phyloP scores from a whole-genome alignment of 1,140 invertebrate genomes.

The Daktulosphaira vitifoliae region DNA sequence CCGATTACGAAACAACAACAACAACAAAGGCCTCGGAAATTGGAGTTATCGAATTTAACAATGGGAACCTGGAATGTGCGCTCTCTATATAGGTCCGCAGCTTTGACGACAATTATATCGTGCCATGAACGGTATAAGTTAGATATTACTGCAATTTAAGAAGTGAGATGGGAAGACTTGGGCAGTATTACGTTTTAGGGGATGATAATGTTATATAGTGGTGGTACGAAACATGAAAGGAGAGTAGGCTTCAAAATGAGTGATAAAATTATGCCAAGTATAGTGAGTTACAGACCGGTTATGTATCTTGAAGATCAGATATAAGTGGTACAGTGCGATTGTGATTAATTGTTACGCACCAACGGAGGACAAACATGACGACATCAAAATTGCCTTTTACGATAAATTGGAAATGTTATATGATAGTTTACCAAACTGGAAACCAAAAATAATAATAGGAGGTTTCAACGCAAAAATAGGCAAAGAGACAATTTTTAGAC shows the following conservation, averaged over 20 bases:
- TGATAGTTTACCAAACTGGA: constrained; percentile 16
- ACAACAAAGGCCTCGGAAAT: neutral
- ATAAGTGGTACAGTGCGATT: neutral
- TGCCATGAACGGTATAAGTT: too few species aligned
- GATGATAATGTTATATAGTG: neutral
- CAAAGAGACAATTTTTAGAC: constrained; percentile 16
- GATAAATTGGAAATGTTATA: constrained; percentile 14
- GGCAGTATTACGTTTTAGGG: neutral
- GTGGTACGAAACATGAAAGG: neutral
- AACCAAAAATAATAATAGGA: constrained; percentile 33
- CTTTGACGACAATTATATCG: too few species aligned
- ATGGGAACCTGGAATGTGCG: neutral
- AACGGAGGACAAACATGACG: constrained; percentile 33
- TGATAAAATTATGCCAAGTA: neutral
- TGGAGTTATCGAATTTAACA: neutral
- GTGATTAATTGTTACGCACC: constrained; percentile 26
- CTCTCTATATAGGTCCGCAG: neutral
- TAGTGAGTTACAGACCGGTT: neutral
- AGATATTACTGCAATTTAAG: too few species aligned
- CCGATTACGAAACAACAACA: neutral
- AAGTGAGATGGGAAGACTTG: neutral
- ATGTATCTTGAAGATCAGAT: neutral
- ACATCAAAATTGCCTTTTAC: constrained; percentile 34
- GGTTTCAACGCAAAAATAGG: constrained; percentile 35
- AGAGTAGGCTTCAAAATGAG: neutral